Evolutionary conservation across 2,888 invertebrate genomes (phyloP).

Genomic region (Netelia virgata): DNA sequence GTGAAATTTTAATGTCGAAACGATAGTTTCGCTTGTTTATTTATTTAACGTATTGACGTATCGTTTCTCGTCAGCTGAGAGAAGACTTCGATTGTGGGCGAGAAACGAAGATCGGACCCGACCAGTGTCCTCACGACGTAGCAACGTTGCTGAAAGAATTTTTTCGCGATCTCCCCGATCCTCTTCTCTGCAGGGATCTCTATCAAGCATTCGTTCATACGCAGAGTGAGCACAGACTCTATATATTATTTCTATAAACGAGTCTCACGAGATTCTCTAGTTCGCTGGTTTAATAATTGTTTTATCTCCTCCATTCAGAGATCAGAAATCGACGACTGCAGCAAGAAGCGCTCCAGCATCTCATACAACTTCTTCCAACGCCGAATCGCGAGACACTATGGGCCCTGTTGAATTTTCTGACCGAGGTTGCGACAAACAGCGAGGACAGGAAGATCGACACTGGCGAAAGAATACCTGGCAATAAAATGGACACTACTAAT

Average conservation of each 20-base stretch:
- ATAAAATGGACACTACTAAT: slow-evolving; percentile 97
- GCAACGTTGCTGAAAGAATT: slow-evolving; percentile 97
- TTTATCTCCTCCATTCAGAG: slow-evolving; percentile 86
- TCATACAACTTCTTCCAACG: slow-evolving; percentile 94
- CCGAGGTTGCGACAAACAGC: slow-evolving; percentile 91
- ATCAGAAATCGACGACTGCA: slow-evolving; percentile 93
- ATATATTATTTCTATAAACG: background rate
- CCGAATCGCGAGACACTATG: slow-evolving; percentile 96
- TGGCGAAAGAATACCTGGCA: slow-evolving; percentile 90
- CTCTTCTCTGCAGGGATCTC: slow-evolving; percentile 94
- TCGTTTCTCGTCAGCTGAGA: slow-evolving; percentile 88
- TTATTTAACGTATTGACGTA: slow-evolving; percentile 6
- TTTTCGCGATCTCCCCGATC: slow-evolving; percentile 96
- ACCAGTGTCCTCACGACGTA: slow-evolving; percentile 96
- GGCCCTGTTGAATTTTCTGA: slow-evolving; percentile 93
- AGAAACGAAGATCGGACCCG: slow-evolving; percentile 90
- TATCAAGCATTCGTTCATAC: slow-evolving; percentile 96
- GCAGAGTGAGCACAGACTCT: slow-evolving; percentile 89
- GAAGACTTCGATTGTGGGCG: slow-evolving; percentile 96
- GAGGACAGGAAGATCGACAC: slow-evolving; percentile 88
- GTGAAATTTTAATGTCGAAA: background rate
- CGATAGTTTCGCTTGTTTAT: slow-evolving; percentile 1
- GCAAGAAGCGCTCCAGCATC: slow-evolving; percentile 92
- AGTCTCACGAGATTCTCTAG: background rate
- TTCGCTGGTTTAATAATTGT: background rate